phyloP scores from a whole-genome alignment of 2,797 vertebrate species.

The Periparus ater region DNA sequence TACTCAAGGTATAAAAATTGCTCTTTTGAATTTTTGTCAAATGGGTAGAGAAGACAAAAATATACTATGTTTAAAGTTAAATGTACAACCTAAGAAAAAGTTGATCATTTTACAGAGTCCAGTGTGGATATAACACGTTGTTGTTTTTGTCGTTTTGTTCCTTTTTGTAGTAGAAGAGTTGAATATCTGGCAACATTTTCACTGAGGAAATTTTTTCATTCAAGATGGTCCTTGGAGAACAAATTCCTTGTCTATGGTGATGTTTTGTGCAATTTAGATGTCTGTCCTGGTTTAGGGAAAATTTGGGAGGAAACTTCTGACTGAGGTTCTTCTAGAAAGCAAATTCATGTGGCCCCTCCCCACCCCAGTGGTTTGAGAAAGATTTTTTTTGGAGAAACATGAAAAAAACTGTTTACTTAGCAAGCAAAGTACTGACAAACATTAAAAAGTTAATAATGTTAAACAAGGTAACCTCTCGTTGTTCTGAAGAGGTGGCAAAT shows the following conservation, averaged over 20 bases:
- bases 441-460: background rate
- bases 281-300: background rate
- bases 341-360: fast-evolving
- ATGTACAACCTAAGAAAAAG: background rate
- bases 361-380: background rate
- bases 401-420: background rate
- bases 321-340: background rate
- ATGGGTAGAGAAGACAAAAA: background rate
- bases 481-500: background rate
- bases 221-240: background rate
- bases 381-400: background rate
- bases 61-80: background rate
- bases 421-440: background rate
- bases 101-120: background rate
- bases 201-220: background rate
- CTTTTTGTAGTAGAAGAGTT: background rate
- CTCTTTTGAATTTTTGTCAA: background rate
- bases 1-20: background rate
- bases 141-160: background rate
- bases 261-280: background rate
- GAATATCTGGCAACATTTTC: background rate
- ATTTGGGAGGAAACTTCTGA: background rate
- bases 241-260: background rate
- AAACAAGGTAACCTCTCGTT: background rate
- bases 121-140: background rate